Conservation (phyloP, 2,797 vertebrate species). For the Pempheris klunzingeri region DNA sequence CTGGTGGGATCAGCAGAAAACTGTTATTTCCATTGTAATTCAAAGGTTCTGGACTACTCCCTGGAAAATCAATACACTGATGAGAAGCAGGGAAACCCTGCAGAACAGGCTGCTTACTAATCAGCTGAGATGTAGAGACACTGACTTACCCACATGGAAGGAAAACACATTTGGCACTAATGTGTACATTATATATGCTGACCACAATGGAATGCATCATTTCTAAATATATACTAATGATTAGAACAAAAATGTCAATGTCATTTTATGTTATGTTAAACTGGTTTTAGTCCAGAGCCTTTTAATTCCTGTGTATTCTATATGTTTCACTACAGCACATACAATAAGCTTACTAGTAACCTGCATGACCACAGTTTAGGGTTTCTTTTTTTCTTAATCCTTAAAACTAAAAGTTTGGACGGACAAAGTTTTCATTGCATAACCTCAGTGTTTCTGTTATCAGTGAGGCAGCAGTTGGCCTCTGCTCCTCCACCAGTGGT, state of each 20-base stretch:
- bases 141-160: not conserved
- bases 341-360: not conserved
- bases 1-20: slow-evolving; percentile 8
- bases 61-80: slow-evolving; percentile 39
- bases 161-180: too few relatives aligned
- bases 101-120: not conserved
- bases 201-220: too few relatives aligned
- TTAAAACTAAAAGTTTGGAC: too few relatives aligned
- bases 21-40: slow-evolving; percentile 13
- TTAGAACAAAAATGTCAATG: too few relatives aligned
- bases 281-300: not conserved
- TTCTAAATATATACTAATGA: not conserved
- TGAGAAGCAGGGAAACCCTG: slow-evolving; percentile 20
- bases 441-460: not conserved
- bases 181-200: too few relatives aligned
- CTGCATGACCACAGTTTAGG: too few relatives aligned
- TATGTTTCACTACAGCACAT: too few relatives aligned
- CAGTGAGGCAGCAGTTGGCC: slow-evolving; percentile 44
- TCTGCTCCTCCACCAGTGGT: slow-evolving; percentile 11
- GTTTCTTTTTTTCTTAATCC: too few relatives aligned
- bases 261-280: not conserved
- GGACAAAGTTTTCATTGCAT: not conserved
- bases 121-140: not conserved
- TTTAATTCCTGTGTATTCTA: too few relatives aligned
- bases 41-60: not conserved